Evolutionary conservation across 2,113 vertebrate species (phyloP).

Genomic region (Agelaius phoeniceus): DNA sequence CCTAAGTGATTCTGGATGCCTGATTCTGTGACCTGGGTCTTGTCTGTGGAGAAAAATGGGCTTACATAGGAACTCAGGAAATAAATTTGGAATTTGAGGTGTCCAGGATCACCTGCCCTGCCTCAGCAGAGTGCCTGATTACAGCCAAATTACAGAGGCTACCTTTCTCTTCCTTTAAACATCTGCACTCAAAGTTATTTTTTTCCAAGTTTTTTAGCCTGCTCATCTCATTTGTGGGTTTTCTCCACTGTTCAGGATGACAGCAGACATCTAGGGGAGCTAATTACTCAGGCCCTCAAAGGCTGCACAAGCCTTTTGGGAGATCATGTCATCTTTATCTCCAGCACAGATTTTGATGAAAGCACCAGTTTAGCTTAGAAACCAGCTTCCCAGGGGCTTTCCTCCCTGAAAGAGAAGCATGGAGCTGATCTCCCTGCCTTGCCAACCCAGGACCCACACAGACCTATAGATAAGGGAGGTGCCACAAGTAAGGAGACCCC

Average conservation of each 20-base stretch:
- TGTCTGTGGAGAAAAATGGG: background rate
- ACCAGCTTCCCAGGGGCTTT: background rate
- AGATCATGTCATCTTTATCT: background rate
- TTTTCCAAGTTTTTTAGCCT: background rate
- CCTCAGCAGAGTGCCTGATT: background rate
- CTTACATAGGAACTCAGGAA: fast-evolving
- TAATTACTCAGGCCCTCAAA: background rate
- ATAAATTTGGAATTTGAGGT: background rate
- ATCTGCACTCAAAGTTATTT: background rate
- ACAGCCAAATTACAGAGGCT: background rate
- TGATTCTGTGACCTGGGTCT: background rate
- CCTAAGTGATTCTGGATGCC: background rate
- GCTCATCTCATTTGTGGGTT: background rate
- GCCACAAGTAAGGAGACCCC: fast-evolving
- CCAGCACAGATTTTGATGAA: background rate
- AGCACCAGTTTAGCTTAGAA: background rate
- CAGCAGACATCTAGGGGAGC: background rate
- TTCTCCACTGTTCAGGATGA: background rate
- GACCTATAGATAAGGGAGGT: background rate
- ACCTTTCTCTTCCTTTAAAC: background rate
- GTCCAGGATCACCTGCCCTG: background rate
- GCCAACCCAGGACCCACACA: background rate
- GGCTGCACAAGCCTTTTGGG: background rate
- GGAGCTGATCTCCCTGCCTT: background rate
- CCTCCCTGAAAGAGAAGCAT: background rate